Conservation (phyloP, 1,140 invertebrate genomes). For the Phenacoccus solenopsis region DNA sequence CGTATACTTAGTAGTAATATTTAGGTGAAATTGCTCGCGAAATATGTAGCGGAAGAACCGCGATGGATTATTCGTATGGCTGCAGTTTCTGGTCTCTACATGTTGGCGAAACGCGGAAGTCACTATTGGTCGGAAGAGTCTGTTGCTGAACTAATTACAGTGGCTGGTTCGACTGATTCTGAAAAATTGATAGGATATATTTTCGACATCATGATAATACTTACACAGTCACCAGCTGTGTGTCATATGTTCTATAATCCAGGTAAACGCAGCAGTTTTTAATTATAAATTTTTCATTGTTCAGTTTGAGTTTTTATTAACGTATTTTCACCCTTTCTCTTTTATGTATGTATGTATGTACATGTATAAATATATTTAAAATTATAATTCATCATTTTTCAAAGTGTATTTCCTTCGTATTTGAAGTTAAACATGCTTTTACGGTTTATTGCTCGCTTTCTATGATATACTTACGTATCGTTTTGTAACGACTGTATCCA, state of each 20-base stretch:
- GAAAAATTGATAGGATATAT: slow-evolving; percentile 32
- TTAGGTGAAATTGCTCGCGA: slow-evolving; percentile 43
- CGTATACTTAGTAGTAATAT: slow-evolving; percentile 11
- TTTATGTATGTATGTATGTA: slow-evolving; percentile 13
- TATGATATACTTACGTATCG: no score
- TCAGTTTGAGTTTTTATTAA: background rate
- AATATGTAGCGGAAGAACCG: slow-evolving; percentile 46
- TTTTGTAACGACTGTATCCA: no score
- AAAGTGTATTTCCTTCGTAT: no score
- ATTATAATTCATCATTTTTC: no score
- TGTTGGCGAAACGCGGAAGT: slow-evolving; percentile 58
- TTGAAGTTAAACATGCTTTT: no score
- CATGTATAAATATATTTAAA: no score
- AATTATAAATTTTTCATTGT: background rate
- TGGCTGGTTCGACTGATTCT: slow-evolving; percentile 35
- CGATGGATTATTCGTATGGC: slow-evolving; percentile 57
- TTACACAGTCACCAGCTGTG: slow-evolving; percentile 42
- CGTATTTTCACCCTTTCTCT: no score
- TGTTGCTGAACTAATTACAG: slow-evolving; percentile 46
- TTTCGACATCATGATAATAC: slow-evolving; percentile 38
- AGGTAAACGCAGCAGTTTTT: slow-evolving; percentile 24
- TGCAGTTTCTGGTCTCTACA: slow-evolving; percentile 57
- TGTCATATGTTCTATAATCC: slow-evolving; percentile 39
- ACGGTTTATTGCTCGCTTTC: no score
- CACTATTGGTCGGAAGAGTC: slow-evolving; percentile 67